Base-by-base conservation (phyloP, 2,113 vertebrate species). In the Piprites chloris region DNA sequence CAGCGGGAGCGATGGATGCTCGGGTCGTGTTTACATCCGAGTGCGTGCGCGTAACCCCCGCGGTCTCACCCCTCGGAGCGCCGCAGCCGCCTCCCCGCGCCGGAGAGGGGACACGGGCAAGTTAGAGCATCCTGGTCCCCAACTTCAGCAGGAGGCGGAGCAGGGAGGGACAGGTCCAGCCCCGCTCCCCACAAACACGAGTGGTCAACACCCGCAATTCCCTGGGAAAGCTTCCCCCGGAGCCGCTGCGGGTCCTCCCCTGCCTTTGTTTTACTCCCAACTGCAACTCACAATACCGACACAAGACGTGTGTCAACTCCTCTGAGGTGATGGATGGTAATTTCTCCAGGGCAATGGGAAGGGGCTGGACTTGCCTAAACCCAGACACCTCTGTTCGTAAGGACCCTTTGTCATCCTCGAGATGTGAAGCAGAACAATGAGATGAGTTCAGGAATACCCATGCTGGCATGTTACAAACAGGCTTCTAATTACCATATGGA, bases 191-290 rank as follows among this genome's bases (percentile, higher is more conserved):
- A 1, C 65, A 0, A 3, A 42, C 39, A 7, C 30, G 11, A 4
- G 53, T 0, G 35, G 15, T 2, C 39, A 42, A 1, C 50, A 0
- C 8, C 11, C 33, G 66, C 74, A 6, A 0, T 1, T 30, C 61
- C 62, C 66, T 1, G 65, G 49, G 20, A 84, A 42, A 71, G 12
- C 33, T 37, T 8, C 52, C 39, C 73, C 42, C 1, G 63, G 63
- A 76, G 68, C 68, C 16, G 14, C 87, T 11, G 35, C 0, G 63
- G 33, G 75, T 71, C 77, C 81, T 66, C 49, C 81, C 50, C 39
- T 9, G 52, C 77, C 67, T 55, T 69, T 41, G 33, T 59, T 82
- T 46, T 47, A 52, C 47, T 82, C 77, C 46, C 74, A 2, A 0
- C 39, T 27, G 61, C 91, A 8, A 1, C 2, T 12, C 68, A 19